Percentiles rank a stretch among this genome's conserved stretches.
phyloP scores from a whole-genome alignment of 2,888 invertebrate species.

The Microctonus brassicae region DNA sequence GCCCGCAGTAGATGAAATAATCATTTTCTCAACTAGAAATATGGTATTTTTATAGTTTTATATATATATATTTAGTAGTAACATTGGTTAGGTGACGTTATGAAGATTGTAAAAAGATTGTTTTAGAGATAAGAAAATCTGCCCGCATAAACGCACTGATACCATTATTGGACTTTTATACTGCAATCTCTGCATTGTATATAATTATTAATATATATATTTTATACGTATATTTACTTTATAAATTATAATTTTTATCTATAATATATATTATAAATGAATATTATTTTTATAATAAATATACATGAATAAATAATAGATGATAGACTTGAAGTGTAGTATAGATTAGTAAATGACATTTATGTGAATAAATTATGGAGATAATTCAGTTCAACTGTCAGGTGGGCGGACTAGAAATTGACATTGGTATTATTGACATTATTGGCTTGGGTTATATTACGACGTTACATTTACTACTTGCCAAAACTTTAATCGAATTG shows the following conservation, averaged over 20 bases:
- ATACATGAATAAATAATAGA: neutral
- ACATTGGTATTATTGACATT: constrained; percentile 34
- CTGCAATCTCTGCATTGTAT: neutral
- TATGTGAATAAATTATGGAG: neutral
- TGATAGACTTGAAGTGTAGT: too few relatives aligned
- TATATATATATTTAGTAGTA: too few relatives aligned
- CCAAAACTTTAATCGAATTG: constrained; percentile 28
- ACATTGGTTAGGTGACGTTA: neutral
- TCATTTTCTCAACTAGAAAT: neutral
- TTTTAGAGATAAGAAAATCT: constrained; percentile 28
- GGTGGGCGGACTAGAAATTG: constrained; percentile 2
- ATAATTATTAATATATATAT: neutral
- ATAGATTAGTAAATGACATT: neutral
- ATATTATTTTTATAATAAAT: too few relatives aligned
- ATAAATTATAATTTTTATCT: too few relatives aligned
- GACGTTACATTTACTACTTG: constrained; percentile 23
- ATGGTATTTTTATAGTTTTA: neutral
- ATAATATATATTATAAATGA: too few relatives aligned
- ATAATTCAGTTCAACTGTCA: neutral
- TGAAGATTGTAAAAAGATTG: constrained; percentile 30
- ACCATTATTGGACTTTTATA: constrained; percentile 14
- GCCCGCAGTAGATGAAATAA: neutral
- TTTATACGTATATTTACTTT: neutral
- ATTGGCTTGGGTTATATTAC: constrained; percentile 16
- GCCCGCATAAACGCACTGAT: constrained; percentile 4